A percentile compares a stretch with the other conserved stretches of the same genome.
phyloP scores from a whole-genome alignment of 2,113 vertebrate genomes.

The Castor canadensis region DNA sequence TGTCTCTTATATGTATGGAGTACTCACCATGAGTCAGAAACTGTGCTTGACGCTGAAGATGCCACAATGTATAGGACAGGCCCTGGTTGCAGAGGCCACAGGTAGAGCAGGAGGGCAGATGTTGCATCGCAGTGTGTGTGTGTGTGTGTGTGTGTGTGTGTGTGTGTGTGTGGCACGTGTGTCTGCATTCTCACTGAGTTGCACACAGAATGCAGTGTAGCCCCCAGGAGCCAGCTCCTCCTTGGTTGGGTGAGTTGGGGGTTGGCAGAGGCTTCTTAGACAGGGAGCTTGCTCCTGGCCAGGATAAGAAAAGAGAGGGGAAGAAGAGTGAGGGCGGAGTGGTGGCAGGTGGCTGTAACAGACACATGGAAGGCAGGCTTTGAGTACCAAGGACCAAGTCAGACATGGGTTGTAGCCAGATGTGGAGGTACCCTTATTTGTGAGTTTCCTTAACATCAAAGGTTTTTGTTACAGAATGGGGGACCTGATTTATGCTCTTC shows the following conservation, averaged over 20 bases:
- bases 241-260: neutral
- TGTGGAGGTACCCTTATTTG: neutral
- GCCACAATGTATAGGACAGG: neutral
- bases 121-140: neutral
- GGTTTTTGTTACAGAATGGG: neutral
- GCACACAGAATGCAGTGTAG: neutral
- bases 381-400: neutral
- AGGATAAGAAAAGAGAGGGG: neutral
- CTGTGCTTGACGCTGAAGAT: neutral
- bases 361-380: fast-evolving
- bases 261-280: neutral
- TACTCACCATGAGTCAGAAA: neutral
- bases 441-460: neutral
- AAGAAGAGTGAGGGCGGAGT: fast-evolving
- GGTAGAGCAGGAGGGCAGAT: neutral
- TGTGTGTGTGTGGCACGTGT: too few species aligned
- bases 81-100: neutral
- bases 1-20: neutral
- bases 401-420: neutral
- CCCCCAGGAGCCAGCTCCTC: neutral
- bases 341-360: neutral
- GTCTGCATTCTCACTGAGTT: neutral
- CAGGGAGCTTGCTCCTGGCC: too few species aligned
- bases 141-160: too few species aligned
- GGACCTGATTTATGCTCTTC: neutral